Evolutionary conservation across 1,140 invertebrate genomes (phyloP).

Genomic region (Drosophila sechellia): DNA sequence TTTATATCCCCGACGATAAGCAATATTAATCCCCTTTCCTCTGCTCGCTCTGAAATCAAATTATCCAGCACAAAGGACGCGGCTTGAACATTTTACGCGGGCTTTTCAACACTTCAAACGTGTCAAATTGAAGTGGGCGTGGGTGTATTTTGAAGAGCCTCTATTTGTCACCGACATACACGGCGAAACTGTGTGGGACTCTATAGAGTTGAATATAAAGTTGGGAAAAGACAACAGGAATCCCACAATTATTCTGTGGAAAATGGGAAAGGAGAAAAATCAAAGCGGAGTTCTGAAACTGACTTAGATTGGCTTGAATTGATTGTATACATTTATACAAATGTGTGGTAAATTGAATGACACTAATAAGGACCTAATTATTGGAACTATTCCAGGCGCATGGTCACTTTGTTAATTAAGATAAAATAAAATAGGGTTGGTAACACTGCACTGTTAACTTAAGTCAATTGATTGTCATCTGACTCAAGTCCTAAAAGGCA

Average conservation of each 20-base stretch:
- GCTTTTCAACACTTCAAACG: constrained; percentile 60
- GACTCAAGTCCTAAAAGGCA: neutral
- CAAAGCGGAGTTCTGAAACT: neutral
- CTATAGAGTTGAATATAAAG: constrained; percentile 13
- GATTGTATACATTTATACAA: neutral
- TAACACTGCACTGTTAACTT: neutral
- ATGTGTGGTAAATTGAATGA: neutral
- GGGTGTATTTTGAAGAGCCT: constrained; percentile 27
- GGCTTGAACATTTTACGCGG: constrained; percentile 36
- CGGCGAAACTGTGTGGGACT: neutral
- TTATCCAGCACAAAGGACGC: constrained; percentile 35
- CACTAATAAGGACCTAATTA: neutral
- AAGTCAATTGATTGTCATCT: neutral
- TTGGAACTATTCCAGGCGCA: neutral
- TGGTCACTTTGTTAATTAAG: neutral
- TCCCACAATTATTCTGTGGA: neutral
- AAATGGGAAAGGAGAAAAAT: neutral
- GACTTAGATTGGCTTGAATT: neutral
- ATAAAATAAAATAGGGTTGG: neutral
- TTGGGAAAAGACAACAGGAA: neutral
- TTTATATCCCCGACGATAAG: constrained; percentile 38
- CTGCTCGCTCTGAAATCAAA: constrained; percentile 37
- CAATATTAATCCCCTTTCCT: constrained; percentile 50
- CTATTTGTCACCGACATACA: constrained; percentile 44
- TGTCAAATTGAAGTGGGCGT: constrained; percentile 58